Evolutionary conservation across 2,113 vertebrate species (phyloP), one percentile per base, ranked within the genome.

Genomic region (Amphiprion percula): DNA sequence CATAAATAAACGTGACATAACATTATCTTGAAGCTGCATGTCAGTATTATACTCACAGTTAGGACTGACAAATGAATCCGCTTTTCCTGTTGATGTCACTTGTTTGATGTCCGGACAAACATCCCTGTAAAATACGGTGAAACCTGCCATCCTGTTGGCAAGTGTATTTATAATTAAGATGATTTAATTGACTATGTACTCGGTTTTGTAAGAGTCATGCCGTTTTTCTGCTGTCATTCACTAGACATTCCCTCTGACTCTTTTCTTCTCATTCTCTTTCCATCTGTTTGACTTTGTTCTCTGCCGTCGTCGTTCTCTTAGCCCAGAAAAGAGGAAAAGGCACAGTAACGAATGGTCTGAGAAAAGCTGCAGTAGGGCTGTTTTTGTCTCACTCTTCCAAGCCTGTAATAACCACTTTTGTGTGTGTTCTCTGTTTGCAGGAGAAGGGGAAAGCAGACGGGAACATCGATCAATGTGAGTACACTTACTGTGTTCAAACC

Each of bases 391-490:
- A 58, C 79, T 81, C 37, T 59, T 85, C 74, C 64, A 47, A 85
- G 83, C 74, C 73, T 82, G 87, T 89, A 90, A 88, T 91, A 86
- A 92, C 85, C 83, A 77, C 66, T 83, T 77, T 79, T 89, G 80
- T 87, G 63, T 90, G 83, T 90, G 88, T 78, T 89, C 75, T 92
- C 68, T 92, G 84, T 87, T 90, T 89, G 84, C 91, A 93, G 93
- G 91, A 92, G 87, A 88, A 85, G 80, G 83, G 77, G 61, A 86
- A 82, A 76, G 79, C 85, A 67, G 90, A 87, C 80, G 81, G 84
- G 77, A 85, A 70, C 91, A 91, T 90, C 86, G 80, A 91, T 91
- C 91, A 93, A 66, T 77, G 93, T 94, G 91, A 94, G 93, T 94
- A 91, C 91, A 83, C 86, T 86, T 80, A 85, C 84, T 81, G 83